Base-by-base conservation (phyloP, 2,113 vertebrate genomes). In the Promerops cafer region DNA sequence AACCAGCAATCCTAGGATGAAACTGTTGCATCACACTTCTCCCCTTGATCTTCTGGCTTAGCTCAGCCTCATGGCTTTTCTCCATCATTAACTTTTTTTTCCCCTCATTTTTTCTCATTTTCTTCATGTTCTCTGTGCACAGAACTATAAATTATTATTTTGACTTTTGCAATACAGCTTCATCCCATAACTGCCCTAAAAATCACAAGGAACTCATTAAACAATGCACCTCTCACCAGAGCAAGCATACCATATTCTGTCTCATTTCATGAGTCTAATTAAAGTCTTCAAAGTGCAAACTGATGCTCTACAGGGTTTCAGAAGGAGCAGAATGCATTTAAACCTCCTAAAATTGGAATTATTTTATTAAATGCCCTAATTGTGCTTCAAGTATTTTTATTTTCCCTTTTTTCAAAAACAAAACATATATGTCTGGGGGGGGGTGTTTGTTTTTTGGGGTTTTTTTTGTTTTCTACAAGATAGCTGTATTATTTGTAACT, bases 241-340 rank as follows among this genome's bases (percentile, higher is more conserved):
- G 37, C 23, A 80, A 79, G n/a, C 16, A 37, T 27, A 76, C 12
- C 14, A 23, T 28, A 59, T 44, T 15, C 53, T 53, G 16, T 45
- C 57, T 75, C 50, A 27, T 54, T 24, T 33, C 40, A 85, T 57
- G 21, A 80, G 19, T 18, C 45, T 50, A 83, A 89, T 63, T 61
- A 45, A 92, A 64, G 26, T 61, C 90, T 95, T 94, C 65, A 37
- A 53, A 71, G 42, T 33, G 13, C 21, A 83, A 92, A 75, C 22
- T 56, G 49, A 65, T 91, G 70, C 27, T 94, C 63, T 80, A 26
- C 42, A 71, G 24, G 21, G 37, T 21, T 94, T 69, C 69, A 83
- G 40, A 19, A 69, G 40, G 23, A 83, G 27, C 13, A 83, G 56
- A 52, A 70, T 39, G n/a, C 2, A 0, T 45, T 77, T 71, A 65